Conservation (phyloP, 2,888 invertebrate genomes). For the Plagodis dolabraria region DNA sequence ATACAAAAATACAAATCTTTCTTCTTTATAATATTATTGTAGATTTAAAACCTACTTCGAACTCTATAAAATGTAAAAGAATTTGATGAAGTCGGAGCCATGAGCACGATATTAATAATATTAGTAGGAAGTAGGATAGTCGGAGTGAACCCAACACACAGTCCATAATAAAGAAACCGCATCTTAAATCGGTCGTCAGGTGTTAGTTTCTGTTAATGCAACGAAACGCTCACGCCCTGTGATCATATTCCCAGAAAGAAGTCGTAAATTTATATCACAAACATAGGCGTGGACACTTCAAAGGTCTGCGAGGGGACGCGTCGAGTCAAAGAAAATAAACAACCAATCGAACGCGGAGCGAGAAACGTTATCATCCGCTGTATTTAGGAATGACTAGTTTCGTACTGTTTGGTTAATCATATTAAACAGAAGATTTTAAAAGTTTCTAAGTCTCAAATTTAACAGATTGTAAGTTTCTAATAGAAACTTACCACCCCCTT, state of each 20-base stretch:
- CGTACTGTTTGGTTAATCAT: neutral
- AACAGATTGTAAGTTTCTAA: no score
- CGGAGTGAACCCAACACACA: neutral
- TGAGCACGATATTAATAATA: no score
- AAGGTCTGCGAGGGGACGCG: constrained; percentile 41
- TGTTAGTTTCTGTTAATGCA: constrained; percentile 7
- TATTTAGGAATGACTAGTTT: constrained; percentile 8
- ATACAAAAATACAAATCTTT: no score
- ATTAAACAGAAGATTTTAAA: no score
- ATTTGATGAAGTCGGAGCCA: no score
- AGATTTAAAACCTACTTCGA: no score
- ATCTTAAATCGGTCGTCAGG: constrained; percentile 1
- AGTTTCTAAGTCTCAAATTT: no score
- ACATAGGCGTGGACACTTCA: constrained; percentile 54
- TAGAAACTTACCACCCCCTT: constrained; percentile 79
- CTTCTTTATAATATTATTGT: no score
- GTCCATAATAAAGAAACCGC: neutral
- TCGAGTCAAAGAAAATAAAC: constrained; percentile 39
- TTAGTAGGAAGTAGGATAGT: neutral
- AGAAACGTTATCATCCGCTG: constrained; percentile 17
- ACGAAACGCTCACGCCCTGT: constrained; percentile 15
- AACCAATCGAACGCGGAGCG: constrained; percentile 29
- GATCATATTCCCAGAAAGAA: constrained; percentile 42
- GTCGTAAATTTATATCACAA: constrained; percentile 52
- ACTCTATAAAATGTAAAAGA: no score